phyloP scores from a whole-genome alignment of 1,140 invertebrate genomes.

The Hermetia illucens region DNA sequence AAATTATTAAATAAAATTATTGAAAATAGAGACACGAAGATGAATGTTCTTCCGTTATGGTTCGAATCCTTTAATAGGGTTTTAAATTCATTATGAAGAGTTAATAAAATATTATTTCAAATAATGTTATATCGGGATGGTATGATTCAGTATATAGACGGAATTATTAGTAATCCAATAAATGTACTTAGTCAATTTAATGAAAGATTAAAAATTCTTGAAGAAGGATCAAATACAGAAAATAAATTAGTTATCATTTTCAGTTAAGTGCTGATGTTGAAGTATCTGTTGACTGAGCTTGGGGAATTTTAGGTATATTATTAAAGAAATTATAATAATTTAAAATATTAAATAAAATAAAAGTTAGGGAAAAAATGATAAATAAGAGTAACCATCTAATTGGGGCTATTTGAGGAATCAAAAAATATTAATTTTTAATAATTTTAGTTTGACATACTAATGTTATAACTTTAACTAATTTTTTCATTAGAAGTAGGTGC shows the following conservation, averaged over 20 bases:
- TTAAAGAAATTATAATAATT: constrained; percentile 30
- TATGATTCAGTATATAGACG: constrained; percentile 33
- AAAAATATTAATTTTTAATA: constrained; percentile 38
- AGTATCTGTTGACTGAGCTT: constrained; percentile 20
- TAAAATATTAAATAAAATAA: constrained; percentile 34
- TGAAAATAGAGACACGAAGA: constrained; percentile 38
- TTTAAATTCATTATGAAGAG: constrained; percentile 37
- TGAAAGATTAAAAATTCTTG: constrained; percentile 29
- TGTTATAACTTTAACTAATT: constrained; percentile 36
- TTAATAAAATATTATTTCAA: constrained; percentile 31
- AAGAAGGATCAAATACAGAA: constrained; percentile 37
- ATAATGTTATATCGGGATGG: constrained; percentile 32
- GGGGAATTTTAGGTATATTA: constrained; percentile 14
- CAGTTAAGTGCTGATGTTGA: constrained; percentile 28
- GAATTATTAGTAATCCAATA: constrained; percentile 32
- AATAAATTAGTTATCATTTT: constrained; percentile 42
- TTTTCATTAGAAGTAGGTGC: constrained; percentile 39
- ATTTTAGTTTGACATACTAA: constrained; percentile 42
- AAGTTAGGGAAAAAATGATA: constrained; percentile 32
- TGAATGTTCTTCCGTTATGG: constrained; percentile 32
- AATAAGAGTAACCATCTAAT: constrained; percentile 36
- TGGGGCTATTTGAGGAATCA: constrained; percentile 38
- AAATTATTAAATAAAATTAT: constrained; percentile 46
- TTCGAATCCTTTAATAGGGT: constrained; percentile 28
- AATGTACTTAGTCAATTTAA: constrained; percentile 39